Evolutionary conservation across 2,113 vertebrate genomes (phyloP).

Genomic region (Macroglossus sobrinus): DNA sequence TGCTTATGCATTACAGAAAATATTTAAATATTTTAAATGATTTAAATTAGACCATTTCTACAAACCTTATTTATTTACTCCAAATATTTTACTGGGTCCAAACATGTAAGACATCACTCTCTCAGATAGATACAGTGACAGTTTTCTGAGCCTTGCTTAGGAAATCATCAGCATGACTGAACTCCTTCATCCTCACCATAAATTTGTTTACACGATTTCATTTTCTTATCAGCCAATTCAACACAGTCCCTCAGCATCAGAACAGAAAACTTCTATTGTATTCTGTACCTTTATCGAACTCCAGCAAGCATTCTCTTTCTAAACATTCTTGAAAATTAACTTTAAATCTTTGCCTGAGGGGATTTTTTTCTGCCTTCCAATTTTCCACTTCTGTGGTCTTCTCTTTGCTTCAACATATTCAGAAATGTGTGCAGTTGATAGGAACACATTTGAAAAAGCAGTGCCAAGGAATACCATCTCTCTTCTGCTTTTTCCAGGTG

Average conservation of each 20-base stretch:
- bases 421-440: constrained; percentile 76
- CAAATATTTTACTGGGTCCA: not conserved
- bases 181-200: constrained; percentile 20
- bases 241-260: constrained; percentile 30
- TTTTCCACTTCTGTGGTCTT: constrained; percentile 74
- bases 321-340: constrained; percentile 71
- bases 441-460: constrained; percentile 61
- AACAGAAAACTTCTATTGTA: constrained; percentile 47
- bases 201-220: constrained; percentile 58
- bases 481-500: constrained; percentile 66
- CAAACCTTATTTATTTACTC: not conserved
- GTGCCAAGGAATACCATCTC: constrained; percentile 39
- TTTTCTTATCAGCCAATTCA: constrained; percentile 70
- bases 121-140: not conserved
- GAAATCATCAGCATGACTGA: not conserved
- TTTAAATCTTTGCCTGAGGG: constrained; percentile 63
- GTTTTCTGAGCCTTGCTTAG: constrained; percentile 5
- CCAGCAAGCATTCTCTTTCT: constrained; percentile 43
- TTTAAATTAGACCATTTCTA: not conserved
- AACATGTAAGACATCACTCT: not conserved
- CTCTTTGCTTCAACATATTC: constrained; percentile 62
- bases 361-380: constrained; percentile 48
- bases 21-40: not conserved
- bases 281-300: constrained; percentile 52
- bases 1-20: constrained; percentile 12